Conservation (phyloP, 2,888 invertebrate species). For the Drosophila melanosoma region DNA sequence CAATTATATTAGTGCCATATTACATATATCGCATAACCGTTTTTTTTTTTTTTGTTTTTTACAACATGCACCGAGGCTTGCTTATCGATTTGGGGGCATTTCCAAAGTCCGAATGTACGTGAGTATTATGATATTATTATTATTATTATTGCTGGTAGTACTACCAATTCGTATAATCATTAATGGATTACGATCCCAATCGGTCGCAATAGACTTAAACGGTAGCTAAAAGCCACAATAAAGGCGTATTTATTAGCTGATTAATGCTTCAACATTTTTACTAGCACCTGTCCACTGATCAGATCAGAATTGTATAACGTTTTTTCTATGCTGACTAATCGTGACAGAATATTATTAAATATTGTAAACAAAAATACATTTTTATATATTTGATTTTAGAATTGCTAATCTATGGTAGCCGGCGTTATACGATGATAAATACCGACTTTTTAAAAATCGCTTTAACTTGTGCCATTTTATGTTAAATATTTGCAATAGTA, state of each 20-base stretch:
- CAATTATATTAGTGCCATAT: slow-evolving; percentile 19
- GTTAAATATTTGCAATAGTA: background rate
- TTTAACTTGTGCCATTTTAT: background rate
- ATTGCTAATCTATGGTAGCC: background rate
- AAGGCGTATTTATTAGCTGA: slow-evolving; percentile 69
- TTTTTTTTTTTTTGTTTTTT: background rate
- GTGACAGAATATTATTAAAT: background rate
- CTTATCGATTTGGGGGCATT: slow-evolving; percentile 41
- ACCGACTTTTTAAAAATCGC: background rate
- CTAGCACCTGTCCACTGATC: slow-evolving; percentile 17
- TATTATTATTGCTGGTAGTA: slow-evolving; percentile 34
- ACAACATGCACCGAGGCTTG: slow-evolving; percentile 15
- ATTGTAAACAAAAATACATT: background rate
- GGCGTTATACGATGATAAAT: background rate
- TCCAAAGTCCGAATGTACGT: slow-evolving; percentile 32
- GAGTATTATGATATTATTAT: slow-evolving; percentile 33
- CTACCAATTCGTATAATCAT: slow-evolving; percentile 54
- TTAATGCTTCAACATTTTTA: slow-evolving; percentile 47
- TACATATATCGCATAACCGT: background rate
- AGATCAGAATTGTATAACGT: slow-evolving; percentile 13
- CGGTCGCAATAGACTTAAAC: slow-evolving; percentile 53
- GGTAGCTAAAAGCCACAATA: slow-evolving; percentile 75
- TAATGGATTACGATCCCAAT: slow-evolving; percentile 74
- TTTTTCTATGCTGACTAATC: background rate
- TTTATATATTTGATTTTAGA: background rate